Percentiles rank a stretch among this genome's conserved stretches.
Evolutionary conservation across 2,797 vertebrate genomes (phyloP).

Genomic region (Nyctalus aviator): DNA sequence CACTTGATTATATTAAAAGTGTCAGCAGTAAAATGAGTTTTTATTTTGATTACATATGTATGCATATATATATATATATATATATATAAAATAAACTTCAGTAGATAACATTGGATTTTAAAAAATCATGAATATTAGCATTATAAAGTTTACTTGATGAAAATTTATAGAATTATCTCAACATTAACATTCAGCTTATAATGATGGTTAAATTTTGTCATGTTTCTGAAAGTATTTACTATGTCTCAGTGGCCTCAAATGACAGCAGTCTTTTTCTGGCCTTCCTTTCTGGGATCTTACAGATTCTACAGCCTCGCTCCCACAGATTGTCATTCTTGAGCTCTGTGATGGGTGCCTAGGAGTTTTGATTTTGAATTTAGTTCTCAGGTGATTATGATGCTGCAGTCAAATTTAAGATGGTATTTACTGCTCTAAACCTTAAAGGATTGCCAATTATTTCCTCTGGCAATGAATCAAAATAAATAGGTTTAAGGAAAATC

Average conservation of each 20-base stretch:
- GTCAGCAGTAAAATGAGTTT: constrained; percentile 35
- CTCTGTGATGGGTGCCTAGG: neutral
- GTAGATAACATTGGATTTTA: constrained; percentile 9
- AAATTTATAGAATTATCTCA: constrained; percentile 36
- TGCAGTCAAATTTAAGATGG: neutral
- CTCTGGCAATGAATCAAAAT: constrained; percentile 23
- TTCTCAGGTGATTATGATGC: constrained; percentile 47
- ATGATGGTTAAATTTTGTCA: constrained; percentile 47
- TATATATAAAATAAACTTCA: neutral
- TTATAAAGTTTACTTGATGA: constrained; percentile 21
- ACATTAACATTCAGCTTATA: constrained; percentile 43
- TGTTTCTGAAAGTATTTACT: constrained; percentile 33
- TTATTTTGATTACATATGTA: neutral
- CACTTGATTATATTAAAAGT: constrained; percentile 18
- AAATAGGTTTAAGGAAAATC: constrained; percentile 45
- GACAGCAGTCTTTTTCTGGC: neutral
- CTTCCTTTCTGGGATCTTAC: neutral
- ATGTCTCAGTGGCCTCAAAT: neutral
- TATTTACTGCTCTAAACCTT: constrained; percentile 6
- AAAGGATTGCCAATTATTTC: neutral
- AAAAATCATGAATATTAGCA: constrained; percentile 23
- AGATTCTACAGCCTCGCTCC: neutral
- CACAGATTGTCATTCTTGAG: neutral
- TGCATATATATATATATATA: neutral
- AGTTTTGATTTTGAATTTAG: neutral